A percentile compares a stretch with the other conserved stretches of the same genome.
Evolutionary conservation across 2,888 invertebrate genomes (phyloP).

Genomic region (Steromphala cineraria): DNA sequence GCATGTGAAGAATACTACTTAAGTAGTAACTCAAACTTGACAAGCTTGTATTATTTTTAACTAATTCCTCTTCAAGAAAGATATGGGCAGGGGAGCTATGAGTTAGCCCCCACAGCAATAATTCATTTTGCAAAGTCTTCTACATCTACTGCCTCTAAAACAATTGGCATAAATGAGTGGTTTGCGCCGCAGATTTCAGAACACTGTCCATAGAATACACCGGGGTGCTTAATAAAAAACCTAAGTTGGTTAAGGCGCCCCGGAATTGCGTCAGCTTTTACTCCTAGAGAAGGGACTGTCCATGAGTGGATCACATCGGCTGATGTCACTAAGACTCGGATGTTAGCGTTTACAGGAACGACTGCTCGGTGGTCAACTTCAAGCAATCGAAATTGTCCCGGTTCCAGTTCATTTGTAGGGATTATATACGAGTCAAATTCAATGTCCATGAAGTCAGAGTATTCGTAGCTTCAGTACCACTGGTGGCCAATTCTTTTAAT

Average conservation of each 20-base stretch:
- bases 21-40: constrained; percentile 81
- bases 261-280: constrained; percentile 76
- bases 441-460: constrained; percentile 63
- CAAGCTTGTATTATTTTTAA: constrained; percentile 79
- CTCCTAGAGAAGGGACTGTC: constrained; percentile 71
- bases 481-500: constrained; percentile 72
- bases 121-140: constrained; percentile 13
- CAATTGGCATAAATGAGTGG: constrained; percentile 87
- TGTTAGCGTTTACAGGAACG: constrained; percentile 62
- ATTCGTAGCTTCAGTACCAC: constrained; percentile 74
- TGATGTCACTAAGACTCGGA: constrained; percentile 70
- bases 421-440: constrained; percentile 73
- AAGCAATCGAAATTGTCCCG: constrained; percentile 66
- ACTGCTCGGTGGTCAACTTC: constrained; percentile 72
- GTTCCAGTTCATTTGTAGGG: constrained; percentile 52
- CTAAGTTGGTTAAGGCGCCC: constrained; percentile 77
- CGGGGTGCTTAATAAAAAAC: constrained; percentile 81
- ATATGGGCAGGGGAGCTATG: background rate
- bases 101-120: background rate
- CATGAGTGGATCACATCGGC: constrained; percentile 76
- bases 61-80: background rate
- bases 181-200: constrained; percentile 89
- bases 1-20: constrained; percentile 81
- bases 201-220: constrained; percentile 85
- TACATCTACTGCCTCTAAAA: constrained; percentile 46